Evolutionary conservation across 2,888 invertebrate species (phyloP), one percentile per base, ranked within the genome.

Genomic region (Euplexia lucipara): DNA sequence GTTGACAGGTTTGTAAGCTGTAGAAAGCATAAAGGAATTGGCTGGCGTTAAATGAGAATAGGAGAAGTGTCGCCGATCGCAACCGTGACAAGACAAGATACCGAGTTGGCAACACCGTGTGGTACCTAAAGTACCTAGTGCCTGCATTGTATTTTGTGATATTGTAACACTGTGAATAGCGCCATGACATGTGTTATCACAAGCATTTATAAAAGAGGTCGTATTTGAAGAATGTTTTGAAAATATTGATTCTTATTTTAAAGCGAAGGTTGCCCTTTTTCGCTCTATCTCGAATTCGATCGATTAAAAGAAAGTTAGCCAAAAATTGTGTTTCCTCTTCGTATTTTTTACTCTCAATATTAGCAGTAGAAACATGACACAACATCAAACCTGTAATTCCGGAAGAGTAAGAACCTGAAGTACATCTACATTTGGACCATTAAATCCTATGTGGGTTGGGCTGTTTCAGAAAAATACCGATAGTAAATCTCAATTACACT

Each of bases 21-120:
- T 82, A 88, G 88, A 88, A 88, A 88, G 88, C 88, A 88, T 86
- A 85, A 86, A 85, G 78, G 79, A 80, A 72, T 75, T 72, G 72
- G 80, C 65, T 75, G 81, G 83, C 87, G 86, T 86, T 86, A 87
- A 87, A 88, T 87, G 77, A 82, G 81, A 78, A 70, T 72, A 52
- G 73, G 39, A 75, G 72, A 69, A 70, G 65, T 79, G 79, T 77
- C 59, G 67, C 62, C 56, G 59, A 70, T 65, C 80, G 70, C 68
- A 45, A 78, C 81, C 78, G 82, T 81, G 78, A 81, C 83, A 49
- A 67, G 78, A 81, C 83, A 49, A 65, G 69, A 72, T 67, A 60
- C 63, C 22, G 26, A 59, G 62, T 51, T 58, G 41, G 20, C 47
- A 77, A 63, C 58, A 57, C 7, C 34, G 20, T n/a, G 45, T 22